Percentiles rank a stretch among this genome's conserved stretches.
These are phyloP conservation scores for Bacillus rossius DNA, from an alignment of 1,140 invertebrate genomes.

Conservation along the genomic window DNA sequence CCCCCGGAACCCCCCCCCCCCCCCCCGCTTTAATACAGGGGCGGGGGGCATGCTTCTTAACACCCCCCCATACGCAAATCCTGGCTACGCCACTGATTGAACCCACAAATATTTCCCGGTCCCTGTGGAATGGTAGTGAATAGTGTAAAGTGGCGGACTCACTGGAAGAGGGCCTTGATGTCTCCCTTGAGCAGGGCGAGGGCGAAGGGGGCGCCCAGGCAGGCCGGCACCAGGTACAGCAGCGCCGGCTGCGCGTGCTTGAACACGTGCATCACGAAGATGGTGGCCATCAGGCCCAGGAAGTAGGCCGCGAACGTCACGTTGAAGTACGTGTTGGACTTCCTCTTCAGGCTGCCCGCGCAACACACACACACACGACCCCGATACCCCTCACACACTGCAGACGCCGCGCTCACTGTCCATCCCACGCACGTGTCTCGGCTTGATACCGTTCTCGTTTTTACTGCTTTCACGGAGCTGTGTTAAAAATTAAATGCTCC, in stretches of 20 bases:
- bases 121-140: no score
- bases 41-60: neutral
- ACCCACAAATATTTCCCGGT: neutral
- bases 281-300: conserved; percentile 87
- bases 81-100: neutral
- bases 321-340: conserved; percentile 89
- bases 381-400: no score
- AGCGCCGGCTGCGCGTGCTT: conserved; percentile 99
- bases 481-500: no score
- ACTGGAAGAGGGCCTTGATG: conserved; percentile 85
- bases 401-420: no score
- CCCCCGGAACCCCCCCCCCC: neutral
- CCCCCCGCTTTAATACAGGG: neutral
- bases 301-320: conserved; percentile 94
- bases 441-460: no score
- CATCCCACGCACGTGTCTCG: no score
- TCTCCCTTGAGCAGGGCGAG: conserved; percentile 90
- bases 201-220: conserved; percentile 81
- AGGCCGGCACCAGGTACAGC: conserved; percentile 95
- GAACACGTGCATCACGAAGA: conserved; percentile 97
- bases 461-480: no score
- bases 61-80: neutral
- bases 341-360: conserved; percentile 68
- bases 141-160: conserved; percentile 51
- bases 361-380: no score